A percentile compares a stretch with the other conserved stretches of the same genome.
These are phyloP conservation scores for Pomatostomus ruficeps DNA, from an alignment of 2,113 vertebrate species.

Conservation along the genomic window DNA sequence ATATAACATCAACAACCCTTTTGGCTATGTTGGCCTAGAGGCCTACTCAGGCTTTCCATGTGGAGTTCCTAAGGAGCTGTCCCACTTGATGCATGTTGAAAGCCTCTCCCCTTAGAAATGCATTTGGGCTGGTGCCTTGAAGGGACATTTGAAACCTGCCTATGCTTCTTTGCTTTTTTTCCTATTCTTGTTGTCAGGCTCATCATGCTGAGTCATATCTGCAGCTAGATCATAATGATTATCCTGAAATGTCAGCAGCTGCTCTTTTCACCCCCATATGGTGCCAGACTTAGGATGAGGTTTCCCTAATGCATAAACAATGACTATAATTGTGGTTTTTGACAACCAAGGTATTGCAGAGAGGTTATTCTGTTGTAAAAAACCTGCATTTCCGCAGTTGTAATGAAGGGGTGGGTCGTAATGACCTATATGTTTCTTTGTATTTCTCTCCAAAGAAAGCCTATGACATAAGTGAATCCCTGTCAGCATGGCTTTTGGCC, in stretches of 20 bases:
- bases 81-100: neutral
- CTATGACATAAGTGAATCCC: constrained; percentile 8
- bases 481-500: neutral
- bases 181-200: constrained; percentile 25
- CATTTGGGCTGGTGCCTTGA: neutral
- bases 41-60: neutral
- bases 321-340: constrained; percentile 53
- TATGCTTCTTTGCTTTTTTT: neutral
- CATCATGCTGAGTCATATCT: constrained; percentile 60
- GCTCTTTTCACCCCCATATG: constrained; percentile 59
- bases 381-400: neutral
- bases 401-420: neutral
- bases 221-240: constrained; percentile 54
- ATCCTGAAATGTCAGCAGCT: constrained; percentile 63
- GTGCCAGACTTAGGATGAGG: constrained; percentile 59
- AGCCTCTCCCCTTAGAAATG: neutral
- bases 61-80: neutral
- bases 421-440: constrained; percentile 21
- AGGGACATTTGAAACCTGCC: constrained; percentile 32
- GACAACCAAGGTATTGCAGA: constrained; percentile 45
- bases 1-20: neutral
- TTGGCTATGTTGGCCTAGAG: neutral
- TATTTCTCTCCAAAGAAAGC: neutral
- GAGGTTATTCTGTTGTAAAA: constrained; percentile 36
- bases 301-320: constrained; percentile 68